Evolutionary conservation across 2,888 invertebrate species (phyloP), one percentile per base, ranked within the genome.

Genomic region (Papilio elwesi): DNA sequence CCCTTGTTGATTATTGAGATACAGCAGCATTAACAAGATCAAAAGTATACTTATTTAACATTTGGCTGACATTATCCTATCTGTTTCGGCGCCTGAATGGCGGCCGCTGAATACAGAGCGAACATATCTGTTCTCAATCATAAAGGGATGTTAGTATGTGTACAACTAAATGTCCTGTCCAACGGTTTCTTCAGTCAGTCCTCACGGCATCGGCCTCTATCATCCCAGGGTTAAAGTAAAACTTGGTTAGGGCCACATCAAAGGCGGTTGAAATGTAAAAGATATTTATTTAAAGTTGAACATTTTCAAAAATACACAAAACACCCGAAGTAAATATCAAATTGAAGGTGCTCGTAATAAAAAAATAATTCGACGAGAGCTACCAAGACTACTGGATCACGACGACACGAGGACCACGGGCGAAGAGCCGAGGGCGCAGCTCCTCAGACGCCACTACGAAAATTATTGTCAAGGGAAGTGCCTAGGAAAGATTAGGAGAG

Each of bases 221-320:
- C 26, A 26, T 2, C 26, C 2, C 26, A 26, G 26, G n/a, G n/a
- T n/a, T n/a, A n/a, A 26, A 26, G 26, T 26, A 26, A 26, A 26
- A 26, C 4, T 2, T 26, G 26, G 4, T 26, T 26, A 26, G n/a
- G 38, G n/a, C 2, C n/a, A n/a, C 38, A 38, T 59, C 0, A 59
- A 59, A 59, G 13, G 8, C 59, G 4, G n/a, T 38, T 38, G 38
- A n/a, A 38, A 38, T 38, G 38, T 38, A 38, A 83, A 83, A 81
- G 77, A 79, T 80, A 78, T 84, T 82, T 83, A 85, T 85, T 84
- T 79, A 77, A 79, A 82, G 81, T 83, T 48, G 83, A 86, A 89
- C 88, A 85, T 67, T 78, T 85, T 87, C 82, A 86, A 87, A 90
- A 89, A 90, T 88, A 87, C 85, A 83, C 80, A 83, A 83, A 85